These are phyloP conservation scores for Telmatochromis bifrenatus DNA, from an alignment of 2,113 vertebrate genomes.

Conservation along the genomic window DNA sequence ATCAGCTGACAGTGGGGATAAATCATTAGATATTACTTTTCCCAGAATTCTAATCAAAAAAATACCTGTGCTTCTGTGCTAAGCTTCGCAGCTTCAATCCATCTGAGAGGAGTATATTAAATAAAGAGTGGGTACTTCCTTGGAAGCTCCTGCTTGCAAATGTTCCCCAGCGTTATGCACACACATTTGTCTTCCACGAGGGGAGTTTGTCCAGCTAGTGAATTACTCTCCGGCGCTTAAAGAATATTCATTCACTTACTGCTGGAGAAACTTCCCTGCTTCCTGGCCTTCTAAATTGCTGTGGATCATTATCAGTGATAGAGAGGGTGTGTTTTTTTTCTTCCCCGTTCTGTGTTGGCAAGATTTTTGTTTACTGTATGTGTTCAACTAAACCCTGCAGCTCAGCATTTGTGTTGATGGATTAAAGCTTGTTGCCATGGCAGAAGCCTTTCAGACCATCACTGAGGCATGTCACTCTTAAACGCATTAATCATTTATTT, in stretches of 20 bases:
- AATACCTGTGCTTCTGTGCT: constrained; percentile 26
- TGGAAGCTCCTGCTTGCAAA: constrained; percentile 1
- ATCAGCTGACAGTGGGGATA: not conserved
- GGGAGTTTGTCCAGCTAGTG: constrained; percentile 41
- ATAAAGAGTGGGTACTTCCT: constrained; percentile 38
- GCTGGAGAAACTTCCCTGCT: constrained; percentile 38
- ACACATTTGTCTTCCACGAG: constrained; percentile 51
- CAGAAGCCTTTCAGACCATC: constrained; percentile 18
- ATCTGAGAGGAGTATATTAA: constrained; percentile 46
- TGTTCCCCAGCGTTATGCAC: constrained; percentile 36
- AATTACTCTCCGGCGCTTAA: constrained; percentile 54
- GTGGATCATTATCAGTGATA: constrained; percentile 53
- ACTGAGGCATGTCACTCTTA: not conserved
- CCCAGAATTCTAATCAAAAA: constrained; percentile 43
- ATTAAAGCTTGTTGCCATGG: constrained; percentile 39
- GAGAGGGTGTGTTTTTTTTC: not conserved
- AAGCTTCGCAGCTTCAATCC: constrained; percentile 18
- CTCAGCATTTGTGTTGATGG: constrained; percentile 51
- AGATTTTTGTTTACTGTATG: constrained; percentile 49
- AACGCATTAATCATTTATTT: constrained; percentile 10
- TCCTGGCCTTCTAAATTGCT: constrained; percentile 47
- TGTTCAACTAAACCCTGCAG: constrained; percentile 11
- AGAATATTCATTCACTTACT: constrained; percentile 58
- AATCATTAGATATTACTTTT: constrained; percentile 42
- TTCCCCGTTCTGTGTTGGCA: constrained; percentile 12